Base-by-base conservation (phyloP, 2,888 invertebrate species). In the Hyposoter didymator region DNA sequence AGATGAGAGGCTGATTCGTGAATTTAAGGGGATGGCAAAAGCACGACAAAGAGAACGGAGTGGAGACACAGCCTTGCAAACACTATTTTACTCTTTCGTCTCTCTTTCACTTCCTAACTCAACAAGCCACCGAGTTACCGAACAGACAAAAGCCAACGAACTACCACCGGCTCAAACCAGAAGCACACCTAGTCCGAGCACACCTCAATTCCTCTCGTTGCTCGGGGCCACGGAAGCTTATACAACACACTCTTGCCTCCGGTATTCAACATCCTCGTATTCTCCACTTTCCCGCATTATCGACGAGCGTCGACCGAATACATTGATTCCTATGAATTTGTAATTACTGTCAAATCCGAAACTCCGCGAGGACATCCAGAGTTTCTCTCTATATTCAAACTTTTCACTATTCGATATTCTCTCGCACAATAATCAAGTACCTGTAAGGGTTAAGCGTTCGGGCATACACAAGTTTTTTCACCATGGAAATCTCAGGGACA, bases 301-400 rank as follows among this genome's bases (percentile, higher is more conserved):
- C 89, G 90, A 87, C n/a, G 74, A 17, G 47, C 45, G n/a, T n/a
- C 70, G 47, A 74, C 85, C 86, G 82, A 90, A 90, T 88, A 89
- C 89, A 87, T 86, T 90, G 88, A 90, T 90, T 89, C 87, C 88
- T 87, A 87, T 88, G 89, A 89, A 92, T 91, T 91, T 89, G 90
- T 90, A 88, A 91, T 91, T 91, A 91, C 90, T 88, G 89, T 88
- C 87, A 88, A 90, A 91, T 90, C 88, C 88, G 84, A 82, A 88
- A 87, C 86, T 88, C 84, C 87, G 84, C 35, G 2, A 0, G 5
- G 8, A 72, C 39, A 47, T 28, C 12, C 28, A 0, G 45, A 45
- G 22, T 22, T 35, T 19, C 12, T 39, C 4, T n/a, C 43, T 7
- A 6, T 14, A 22, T 28, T 59, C 5, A 59, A 59, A 59, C 59